Base-by-base conservation (phyloP, 2,113 vertebrate genomes). In the Alligator mississippiensis region DNA sequence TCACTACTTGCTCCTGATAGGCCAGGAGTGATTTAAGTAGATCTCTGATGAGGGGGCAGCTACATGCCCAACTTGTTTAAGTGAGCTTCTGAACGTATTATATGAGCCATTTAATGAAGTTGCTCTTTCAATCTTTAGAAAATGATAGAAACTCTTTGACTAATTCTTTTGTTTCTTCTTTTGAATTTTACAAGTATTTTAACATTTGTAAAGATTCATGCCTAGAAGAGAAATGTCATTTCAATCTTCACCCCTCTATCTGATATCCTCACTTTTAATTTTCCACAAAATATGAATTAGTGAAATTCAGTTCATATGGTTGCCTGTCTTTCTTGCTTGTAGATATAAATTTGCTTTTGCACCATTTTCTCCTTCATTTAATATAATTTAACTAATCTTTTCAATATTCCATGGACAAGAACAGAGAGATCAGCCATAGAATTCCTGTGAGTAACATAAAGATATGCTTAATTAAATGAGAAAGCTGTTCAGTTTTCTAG, bases 131-230 rank as follows among this genome's bases (percentile, higher is more conserved):
- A 94, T 88, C 22, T 80, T 64, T 79, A 87, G 89, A 89, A 90
- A 84, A 87, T 58, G 13, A 74, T 60, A 76, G 66, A 79, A 47
- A 84, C 79, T 90, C 75, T 70, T 47, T 92, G 88, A 86, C 55
- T 88, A 93, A 96, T 92, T 89, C 21, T 12, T 79, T 74, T 90
- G 70, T 24, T 78, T 94, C 92, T 91, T 82, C 72, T 89, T 86
- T 78, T 77, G 54, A 27, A 89, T 97, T 96, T 95, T 87, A 83
- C 61, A 90, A 80, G 75, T 89, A 93, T 95, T 96, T 96, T 92
- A 93, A 85, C 76, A 62, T 82, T 84, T 80, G 24, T 88, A 78
- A 93, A 93, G 91, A 92, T 75, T 86, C 70, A 79, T 74, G 60
- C 66, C 70, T 94, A 74, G n/a, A n/a, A 57, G 61, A 38, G 72